Evolutionary conservation across 2,888 invertebrate species (phyloP), one percentile per base, ranked within the genome.

Genomic region (Ophion ellenae): DNA sequence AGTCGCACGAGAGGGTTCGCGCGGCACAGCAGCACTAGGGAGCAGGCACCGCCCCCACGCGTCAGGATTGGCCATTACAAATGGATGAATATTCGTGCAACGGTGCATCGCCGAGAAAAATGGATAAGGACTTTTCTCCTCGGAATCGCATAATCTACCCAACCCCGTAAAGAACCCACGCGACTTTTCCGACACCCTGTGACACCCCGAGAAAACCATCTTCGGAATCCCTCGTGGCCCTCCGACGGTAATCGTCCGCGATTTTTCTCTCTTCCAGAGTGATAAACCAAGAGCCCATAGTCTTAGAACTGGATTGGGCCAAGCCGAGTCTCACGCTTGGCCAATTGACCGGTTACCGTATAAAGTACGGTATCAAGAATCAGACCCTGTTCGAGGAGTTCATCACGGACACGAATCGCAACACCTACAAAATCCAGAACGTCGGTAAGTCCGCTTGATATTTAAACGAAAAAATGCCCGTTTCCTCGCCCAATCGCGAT

Each of bases 251-350:
- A 81, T 53, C 28, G 20, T 40, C 9, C 40, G 9, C 40, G 7
- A 28, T 20, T 3, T 61, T 20, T 40, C 2, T 28, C 2, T 69
- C 63, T 57, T 36, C 75, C 90, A 97, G 97, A 93, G 96, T 99
- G 86, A 95, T 97, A 90, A 97, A 97, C 93, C 96, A 97, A 87
- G 98, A 98, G 1, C 97, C 98, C 32, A 97, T 98, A 45, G 97
- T 97, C 2, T 97, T 99, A 85, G 97, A 98, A 94, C 95, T 99
- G 83, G 98, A 98, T 93, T 99, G 99, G 99, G 96, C 96, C 10
- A 96, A 96, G 89, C 99, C 99, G 0, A 96, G 96, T 0, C 97
- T 97, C 94, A 98, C 98, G 0, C 98, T 98, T 91, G 99, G 99
- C 5, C 97, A 97, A 90, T 95, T 99, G 78, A 95, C 97, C 85